Base-by-base conservation (phyloP, 2,888 invertebrate genomes). In the Orthosia gracilis region DNA sequence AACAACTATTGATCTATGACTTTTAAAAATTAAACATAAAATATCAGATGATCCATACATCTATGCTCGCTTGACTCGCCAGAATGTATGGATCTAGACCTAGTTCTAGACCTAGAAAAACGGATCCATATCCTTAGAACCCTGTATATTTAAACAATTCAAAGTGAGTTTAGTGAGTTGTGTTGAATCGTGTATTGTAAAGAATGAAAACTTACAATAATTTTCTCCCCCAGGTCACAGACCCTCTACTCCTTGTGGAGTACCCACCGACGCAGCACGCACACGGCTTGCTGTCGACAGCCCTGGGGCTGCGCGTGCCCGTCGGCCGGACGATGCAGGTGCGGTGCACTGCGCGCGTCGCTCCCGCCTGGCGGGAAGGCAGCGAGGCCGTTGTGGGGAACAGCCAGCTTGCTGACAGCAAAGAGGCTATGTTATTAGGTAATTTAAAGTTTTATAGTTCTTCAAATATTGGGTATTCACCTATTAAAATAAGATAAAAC, bases 351-450 rank as follows among this genome's bases (percentile, higher is more conserved):
- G 96, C 96, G 0, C 88, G 95, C 3, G 96, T 96, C 0, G 95
- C 96, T 0, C 96, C 96, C 0, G 94, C 95, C 0, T 96, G 96
- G 96, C 86, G 95, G 63, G 96, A 96, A 87, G 96, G 96, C 78
- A 96, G 96, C 81, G 96, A 96, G 67, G 96, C 96, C 2, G 96
- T 96, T 0, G 94, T 96, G 0, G 96, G 95, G 9, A 95, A 94
- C 86, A 94, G 92, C 78, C 95, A 95, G 77, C 89, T 96, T 1
- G 95, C 95, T 64, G 96, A 96, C 75, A 96, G 96, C 86, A 96
- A 96, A 80, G 96, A 96, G 80, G 96, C 96, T 69, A 96, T 96
- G 96, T 83, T 96, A 73, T 90, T 96, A 84, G 96, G 96, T 96
- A 77, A 81, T 61, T 54, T 54, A 12, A 21, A 15, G 23, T n/a